Evolutionary conservation across 1,140 invertebrate genomes (phyloP), one percentile per base, ranked within the genome.

Genomic region (Scaptomyza hsui): DNA sequence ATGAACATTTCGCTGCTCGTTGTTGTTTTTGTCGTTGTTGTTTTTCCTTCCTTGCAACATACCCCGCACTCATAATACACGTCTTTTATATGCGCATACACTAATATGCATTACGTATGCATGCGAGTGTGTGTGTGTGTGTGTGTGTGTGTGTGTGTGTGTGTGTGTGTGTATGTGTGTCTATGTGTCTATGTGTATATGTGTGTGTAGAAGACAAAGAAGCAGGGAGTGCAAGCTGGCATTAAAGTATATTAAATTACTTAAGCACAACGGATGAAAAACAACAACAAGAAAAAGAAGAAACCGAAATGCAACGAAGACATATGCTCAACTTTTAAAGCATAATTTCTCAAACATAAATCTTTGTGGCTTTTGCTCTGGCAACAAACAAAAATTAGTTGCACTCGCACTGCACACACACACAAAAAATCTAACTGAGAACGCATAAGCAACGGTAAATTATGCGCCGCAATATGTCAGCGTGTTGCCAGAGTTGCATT

Each of bases 181-280:
- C n/a, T n/a, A n/a, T n/a, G n/a, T n/a, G n/a, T n/a, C n/a, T n/a
- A n/a, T 5, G 29, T 45, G 56, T 45, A 18, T 60, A 55, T 70
- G 12, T 47, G 32, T 41, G 35, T 16, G 41, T 21, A 55, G 18
- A 0, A 37, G 48, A 56, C 26, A 24, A 21, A 56, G 49, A 26
- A 29, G 41, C 15, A n/a, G 19, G 15, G 57, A 59, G 32, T 59
- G 48, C 44, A 59, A 56, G 65, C 62, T 48, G 47, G 62, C 82
- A 86, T 86, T 86, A 81, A 86, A 86, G 81, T 78, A 65, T 78
- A 86, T 88, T 86, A 86, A 86, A 86, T 86, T 88, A 86, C 81
- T 86, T 86, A 88, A 86, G 82, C 57, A 49, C 35, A 60, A 9
- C 60, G 59, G 41, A 61, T 60, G 51, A 41, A 45, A 51, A 49